A percentile compares a stretch with the other conserved stretches of the same genome.
These are phyloP conservation scores for Acipenser oxyrinchus DNA, from an alignment of 2,797 vertebrate genomes.

Conservation along the genomic window DNA sequence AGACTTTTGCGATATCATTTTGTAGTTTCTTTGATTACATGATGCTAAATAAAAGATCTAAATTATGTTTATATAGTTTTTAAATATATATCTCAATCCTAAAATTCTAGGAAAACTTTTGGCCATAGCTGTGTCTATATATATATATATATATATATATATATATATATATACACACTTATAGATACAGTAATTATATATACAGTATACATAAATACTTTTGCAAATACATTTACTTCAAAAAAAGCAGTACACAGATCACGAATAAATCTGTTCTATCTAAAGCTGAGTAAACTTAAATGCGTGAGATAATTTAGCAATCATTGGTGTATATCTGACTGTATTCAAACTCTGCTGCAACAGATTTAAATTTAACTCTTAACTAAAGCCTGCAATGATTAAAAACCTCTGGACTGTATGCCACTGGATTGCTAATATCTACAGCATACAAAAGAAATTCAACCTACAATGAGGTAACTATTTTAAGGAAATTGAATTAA, in stretches of 20 bases:
- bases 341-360: not conserved
- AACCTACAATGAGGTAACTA: not conserved
- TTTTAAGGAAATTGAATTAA: no score
- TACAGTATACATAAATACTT: no score
- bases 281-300: conserved; percentile 8
- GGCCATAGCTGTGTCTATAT: no score
- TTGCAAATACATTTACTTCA: not conserved
- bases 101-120: no score
- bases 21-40: no score
- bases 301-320: not conserved
- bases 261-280: not conserved
- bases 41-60: no score
- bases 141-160: no score
- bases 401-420: conserved; percentile 4
- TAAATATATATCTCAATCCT: no score
- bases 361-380: conserved; percentile 1
- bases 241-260: not conserved
- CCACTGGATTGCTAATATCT: not conserved
- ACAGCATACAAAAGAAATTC: not conserved
- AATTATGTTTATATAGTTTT: no score
- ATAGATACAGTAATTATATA: no score
- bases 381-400: conserved; percentile 2
- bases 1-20: no score
- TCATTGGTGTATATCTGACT: not conserved
- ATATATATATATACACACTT: no score